Evolutionary conservation across 2,797 vertebrate genomes (phyloP).

Genomic region (Peromyscus melanophrys): DNA sequence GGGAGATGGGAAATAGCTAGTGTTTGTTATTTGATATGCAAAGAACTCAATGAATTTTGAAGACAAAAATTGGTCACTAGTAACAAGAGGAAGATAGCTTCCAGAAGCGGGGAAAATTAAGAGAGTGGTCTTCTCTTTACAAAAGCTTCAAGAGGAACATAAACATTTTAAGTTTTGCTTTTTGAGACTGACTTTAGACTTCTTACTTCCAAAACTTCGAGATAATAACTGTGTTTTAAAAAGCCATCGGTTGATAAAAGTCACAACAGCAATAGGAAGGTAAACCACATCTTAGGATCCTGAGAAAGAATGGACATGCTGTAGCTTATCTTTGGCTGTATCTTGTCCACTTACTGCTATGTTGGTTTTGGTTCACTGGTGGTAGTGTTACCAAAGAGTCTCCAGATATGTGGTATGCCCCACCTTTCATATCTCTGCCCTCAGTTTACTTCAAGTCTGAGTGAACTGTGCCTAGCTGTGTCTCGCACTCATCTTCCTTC

Average conservation of each 20-base stretch:
- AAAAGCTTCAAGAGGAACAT: not conserved
- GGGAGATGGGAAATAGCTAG: not conserved
- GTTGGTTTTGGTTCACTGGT: not conserved
- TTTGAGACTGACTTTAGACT: not conserved
- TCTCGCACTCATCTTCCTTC: not conserved
- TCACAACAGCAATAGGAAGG: not conserved
- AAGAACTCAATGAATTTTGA: not conserved
- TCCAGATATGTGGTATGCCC: not conserved
- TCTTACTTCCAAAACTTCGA: not conserved
- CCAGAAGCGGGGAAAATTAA: not conserved
- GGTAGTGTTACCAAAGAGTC: no score
- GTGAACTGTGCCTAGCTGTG: no score
- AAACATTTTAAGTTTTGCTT: not conserved
- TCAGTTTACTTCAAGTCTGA: fast-evolving
- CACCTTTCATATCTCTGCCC: not conserved
- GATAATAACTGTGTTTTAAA: not conserved
- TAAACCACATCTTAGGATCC: fast-evolving
- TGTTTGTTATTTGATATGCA: not conserved
- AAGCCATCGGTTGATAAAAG: not conserved
- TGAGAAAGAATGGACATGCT: fast-evolving
- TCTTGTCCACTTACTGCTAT: no score
- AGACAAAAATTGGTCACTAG: no score
- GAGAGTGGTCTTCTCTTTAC: not conserved
- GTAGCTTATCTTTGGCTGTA: not conserved
- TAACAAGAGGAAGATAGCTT: not conserved